These are phyloP conservation scores for Teleogryllus occipitalis DNA, from an alignment of 1,140 invertebrate genomes.

Conservation along the genomic window DNA sequence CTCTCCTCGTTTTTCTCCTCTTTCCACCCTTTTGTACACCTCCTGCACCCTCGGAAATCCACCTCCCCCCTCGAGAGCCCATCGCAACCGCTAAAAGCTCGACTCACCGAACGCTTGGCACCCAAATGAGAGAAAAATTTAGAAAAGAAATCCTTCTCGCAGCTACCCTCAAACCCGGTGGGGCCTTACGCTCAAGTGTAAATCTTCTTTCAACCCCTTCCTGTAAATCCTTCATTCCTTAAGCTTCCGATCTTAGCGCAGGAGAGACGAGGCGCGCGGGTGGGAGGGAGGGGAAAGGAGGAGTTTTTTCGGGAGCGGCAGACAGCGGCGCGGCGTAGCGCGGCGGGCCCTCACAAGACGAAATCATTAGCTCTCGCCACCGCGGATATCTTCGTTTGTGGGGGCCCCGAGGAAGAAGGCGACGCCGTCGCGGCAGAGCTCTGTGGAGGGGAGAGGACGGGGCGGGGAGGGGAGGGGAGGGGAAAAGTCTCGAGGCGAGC, in stretches of 20 bases:
- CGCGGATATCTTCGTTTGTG: background rate
- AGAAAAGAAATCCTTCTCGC: background rate
- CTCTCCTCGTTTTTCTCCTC: background rate
- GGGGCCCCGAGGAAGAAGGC: background rate
- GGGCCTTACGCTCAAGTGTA: background rate
- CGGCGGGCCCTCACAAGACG: too few species aligned
- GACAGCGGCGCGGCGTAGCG: too few species aligned
- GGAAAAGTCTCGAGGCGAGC: background rate
- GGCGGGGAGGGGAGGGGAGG: too few species aligned
- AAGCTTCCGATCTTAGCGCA: background rate
- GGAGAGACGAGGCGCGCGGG: background rate
- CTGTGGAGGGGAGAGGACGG: too few species aligned
- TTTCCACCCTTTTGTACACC: background rate
- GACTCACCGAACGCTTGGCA: too few species aligned
- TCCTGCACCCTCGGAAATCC: background rate
- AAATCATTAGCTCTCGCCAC: background rate
- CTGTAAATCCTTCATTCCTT: conserved; percentile 1
- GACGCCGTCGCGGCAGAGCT: too few species aligned
- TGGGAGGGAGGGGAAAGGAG: background rate
- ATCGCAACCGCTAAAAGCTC: background rate
- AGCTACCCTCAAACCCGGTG: background rate
- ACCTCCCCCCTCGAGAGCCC: too few species aligned
- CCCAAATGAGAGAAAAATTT: conserved; percentile 1
- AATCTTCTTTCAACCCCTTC: background rate
- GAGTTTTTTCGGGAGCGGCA: background rate